These are phyloP conservation scores for Thyatira batis DNA, from an alignment of 2,888 invertebrate species.

Conservation along the genomic window DNA sequence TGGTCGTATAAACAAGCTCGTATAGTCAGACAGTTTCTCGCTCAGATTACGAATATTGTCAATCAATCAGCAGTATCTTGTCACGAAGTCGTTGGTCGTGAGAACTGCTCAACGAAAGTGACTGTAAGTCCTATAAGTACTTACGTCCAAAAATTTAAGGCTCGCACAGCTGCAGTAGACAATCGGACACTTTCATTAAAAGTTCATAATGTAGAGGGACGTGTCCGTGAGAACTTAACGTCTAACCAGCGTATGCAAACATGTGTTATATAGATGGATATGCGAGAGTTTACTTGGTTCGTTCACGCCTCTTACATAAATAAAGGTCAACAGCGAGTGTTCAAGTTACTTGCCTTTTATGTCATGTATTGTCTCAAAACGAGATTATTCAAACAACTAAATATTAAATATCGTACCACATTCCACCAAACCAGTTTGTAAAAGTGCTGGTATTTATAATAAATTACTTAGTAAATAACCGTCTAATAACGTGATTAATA, in stretches of 20 bases:
- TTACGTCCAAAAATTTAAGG: constrained; percentile 29
- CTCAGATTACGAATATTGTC: constrained; percentile 32
- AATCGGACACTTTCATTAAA: constrained; percentile 59
- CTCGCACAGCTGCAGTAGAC: constrained; percentile 37
- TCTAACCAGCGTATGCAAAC: constrained; percentile 44
- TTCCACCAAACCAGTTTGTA: not conserved
- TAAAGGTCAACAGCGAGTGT: constrained; percentile 51
- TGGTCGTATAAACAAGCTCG: constrained; percentile 21
- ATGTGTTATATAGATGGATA: constrained; percentile 38
- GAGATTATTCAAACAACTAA: not conserved
- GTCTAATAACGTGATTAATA: not conserved
- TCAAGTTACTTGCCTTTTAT: constrained; percentile 19
- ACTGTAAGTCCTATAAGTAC: constrained; percentile 23
- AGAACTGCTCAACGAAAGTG: constrained; percentile 47
- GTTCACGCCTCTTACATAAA: constrained; percentile 69
- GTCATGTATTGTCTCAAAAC: not conserved
- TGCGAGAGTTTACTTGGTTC: constrained; percentile 54
- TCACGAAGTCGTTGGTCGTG: constrained; percentile 44
- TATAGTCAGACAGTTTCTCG: constrained; percentile 32
- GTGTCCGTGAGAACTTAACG: constrained; percentile 67
- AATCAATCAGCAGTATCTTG: constrained; percentile 37
- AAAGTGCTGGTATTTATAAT: not conserved
- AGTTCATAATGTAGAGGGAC: constrained; percentile 47
- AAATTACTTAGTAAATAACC: not conserved
- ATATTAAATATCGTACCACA: not conserved